A percentile compares a stretch with the other conserved stretches of the same genome.
Conservation (phyloP, 92 coral and sea anemone genomes). For the Palythoa caribaeorum region DNA sequence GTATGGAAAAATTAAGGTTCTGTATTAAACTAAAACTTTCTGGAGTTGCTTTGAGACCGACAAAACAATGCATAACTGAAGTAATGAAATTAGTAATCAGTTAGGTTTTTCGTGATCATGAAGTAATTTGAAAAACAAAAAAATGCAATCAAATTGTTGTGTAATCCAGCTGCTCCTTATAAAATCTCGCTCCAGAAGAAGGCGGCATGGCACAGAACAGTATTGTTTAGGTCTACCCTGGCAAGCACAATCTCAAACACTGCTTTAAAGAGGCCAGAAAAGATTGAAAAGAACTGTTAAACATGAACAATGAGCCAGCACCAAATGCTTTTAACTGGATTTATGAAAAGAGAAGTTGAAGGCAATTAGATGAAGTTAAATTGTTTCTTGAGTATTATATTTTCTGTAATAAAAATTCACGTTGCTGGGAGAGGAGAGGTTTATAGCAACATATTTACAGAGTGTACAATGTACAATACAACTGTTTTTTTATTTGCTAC, state of each 20-base stretch:
- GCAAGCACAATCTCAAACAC: slow-evolving; percentile 36
- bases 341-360: slow-evolving; percentile 3
- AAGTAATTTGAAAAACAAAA: not conserved
- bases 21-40: too few relatives aligned
- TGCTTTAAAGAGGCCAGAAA: slow-evolving; percentile 47
- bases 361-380: slow-evolving; percentile 37
- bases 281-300: slow-evolving; percentile 43
- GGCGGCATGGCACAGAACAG: not conserved
- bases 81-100: not conserved
- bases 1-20: too few relatives aligned
- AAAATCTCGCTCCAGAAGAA: not conserved
- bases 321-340: slow-evolving; percentile 43
- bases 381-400: not conserved
- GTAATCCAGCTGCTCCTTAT: not conserved
- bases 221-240: slow-evolving; percentile 8
- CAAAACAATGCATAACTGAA: too few relatives aligned
- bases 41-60: too few relatives aligned
- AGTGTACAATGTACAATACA: too few relatives aligned
- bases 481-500: too few relatives aligned
- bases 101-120: not conserved
- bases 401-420: too few relatives aligned
- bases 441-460: too few relatives aligned
- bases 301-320: slow-evolving; percentile 22
- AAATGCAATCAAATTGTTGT: not conserved
- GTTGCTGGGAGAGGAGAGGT: too few relatives aligned